Conservation (phyloP, 2,113 vertebrate species). For the Proteles cristata region DNA sequence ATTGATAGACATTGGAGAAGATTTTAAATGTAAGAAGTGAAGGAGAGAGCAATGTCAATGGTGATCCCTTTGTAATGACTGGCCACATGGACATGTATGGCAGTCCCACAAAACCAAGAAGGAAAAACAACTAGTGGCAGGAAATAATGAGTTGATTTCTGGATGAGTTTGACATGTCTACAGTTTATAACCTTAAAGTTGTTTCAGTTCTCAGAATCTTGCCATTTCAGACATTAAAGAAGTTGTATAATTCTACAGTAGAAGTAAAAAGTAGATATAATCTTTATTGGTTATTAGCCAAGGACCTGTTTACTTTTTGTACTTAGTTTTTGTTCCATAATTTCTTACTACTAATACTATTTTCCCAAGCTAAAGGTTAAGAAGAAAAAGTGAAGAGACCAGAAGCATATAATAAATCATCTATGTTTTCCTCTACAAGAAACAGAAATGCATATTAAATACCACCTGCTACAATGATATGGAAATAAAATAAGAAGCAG, state of each 20-base stretch:
- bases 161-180: not conserved
- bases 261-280: not conserved
- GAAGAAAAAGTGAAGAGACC: constrained; percentile 22
- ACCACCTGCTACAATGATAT: not conserved
- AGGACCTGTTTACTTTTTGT: not conserved
- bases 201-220: not conserved
- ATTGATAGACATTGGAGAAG: not conserved
- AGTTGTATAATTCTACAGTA: not conserved
- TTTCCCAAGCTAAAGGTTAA: not conserved
- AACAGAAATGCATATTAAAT: constrained; percentile 36
- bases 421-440: not conserved
- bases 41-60: not conserved
- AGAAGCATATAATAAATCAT: not conserved
- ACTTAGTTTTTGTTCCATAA: not conserved
- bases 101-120: not conserved
- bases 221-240: not conserved
- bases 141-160: not conserved
- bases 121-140: not conserved
- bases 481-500: not conserved
- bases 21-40: not conserved
- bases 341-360: not conserved
- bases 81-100: not conserved
- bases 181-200: not conserved
- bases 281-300: constrained; percentile 31
- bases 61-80: not conserved